phyloP scores from a whole-genome alignment of 2,797 vertebrate genomes.

The Pyrocephalus nanus region DNA sequence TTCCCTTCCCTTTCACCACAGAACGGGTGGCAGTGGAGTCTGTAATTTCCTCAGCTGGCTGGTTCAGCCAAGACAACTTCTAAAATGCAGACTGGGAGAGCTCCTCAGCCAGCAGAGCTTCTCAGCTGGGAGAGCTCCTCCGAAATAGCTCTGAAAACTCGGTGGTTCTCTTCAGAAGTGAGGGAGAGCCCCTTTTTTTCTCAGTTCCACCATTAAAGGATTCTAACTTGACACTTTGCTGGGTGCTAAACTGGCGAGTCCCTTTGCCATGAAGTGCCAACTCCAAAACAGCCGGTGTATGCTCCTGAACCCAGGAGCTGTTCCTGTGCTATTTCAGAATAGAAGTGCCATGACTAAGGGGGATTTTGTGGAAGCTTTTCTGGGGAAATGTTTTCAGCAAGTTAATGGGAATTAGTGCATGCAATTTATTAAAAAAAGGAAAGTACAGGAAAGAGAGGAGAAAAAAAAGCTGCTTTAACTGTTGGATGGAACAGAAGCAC shows the following conservation, averaged over 20 bases:
- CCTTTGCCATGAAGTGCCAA: not conserved
- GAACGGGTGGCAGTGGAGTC: not conserved
- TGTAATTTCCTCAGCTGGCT: not conserved
- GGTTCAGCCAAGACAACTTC: not conserved
- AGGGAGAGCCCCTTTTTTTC: not conserved
- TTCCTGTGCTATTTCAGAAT: not conserved
- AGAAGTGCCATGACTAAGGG: not conserved
- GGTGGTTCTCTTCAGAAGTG: not conserved
- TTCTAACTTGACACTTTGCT: not conserved
- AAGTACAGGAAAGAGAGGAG: too few relatives aligned
- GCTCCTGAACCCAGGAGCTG: not conserved
- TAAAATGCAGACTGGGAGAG: not conserved
- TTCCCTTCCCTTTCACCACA: not conserved
- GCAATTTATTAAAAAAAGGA: not conserved
- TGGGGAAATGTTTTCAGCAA: not conserved
- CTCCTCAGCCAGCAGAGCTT: not conserved
- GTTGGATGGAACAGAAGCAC: not conserved
- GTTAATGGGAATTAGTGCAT: not conserved
- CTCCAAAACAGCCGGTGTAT: not conserved
- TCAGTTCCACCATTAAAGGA: not conserved
- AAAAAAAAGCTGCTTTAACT: not conserved
- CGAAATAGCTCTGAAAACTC: not conserved
- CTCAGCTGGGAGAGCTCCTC: too few relatives aligned
- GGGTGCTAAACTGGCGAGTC: not conserved
- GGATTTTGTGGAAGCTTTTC: not conserved